phyloP scores from a whole-genome alignment of 2,888 invertebrate genomes.

The Orchesellides sinensis region DNA sequence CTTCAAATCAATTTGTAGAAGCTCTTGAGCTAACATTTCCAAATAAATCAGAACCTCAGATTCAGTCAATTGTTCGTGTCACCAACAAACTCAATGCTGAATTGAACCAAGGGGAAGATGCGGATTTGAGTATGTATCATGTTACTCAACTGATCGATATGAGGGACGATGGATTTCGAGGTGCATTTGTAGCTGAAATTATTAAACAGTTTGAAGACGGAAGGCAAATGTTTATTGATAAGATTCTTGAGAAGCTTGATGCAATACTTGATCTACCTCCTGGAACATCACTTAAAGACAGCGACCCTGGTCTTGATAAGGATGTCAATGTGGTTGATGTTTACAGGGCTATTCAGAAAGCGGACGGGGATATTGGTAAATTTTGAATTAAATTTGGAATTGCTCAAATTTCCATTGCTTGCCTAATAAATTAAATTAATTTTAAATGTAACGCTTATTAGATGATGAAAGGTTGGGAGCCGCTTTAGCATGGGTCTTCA shows the following conservation, averaged over 20 bases:
- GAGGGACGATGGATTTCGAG: constrained; percentile 23
- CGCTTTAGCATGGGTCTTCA: constrained; percentile 21
- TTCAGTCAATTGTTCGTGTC: constrained; percentile 14
- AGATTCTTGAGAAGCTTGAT: constrained; percentile 1
- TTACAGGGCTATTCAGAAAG: background rate
- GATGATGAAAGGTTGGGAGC: background rate
- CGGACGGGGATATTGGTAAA: background rate
- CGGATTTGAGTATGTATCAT: constrained; percentile 14
- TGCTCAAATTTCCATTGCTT: too few relatives aligned
- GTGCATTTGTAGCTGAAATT: constrained; percentile 4
- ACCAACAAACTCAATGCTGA: constrained; percentile 23
- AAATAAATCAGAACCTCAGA: background rate
- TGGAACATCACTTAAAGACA: background rate
- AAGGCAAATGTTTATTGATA: background rate
- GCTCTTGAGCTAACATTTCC: constrained; percentile 13
- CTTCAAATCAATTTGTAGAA: background rate
- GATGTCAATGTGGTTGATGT: background rate
- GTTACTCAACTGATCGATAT: constrained; percentile 15
- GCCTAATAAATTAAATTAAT: background rate
- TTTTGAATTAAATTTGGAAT: too few relatives aligned
- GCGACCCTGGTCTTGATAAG: background rate
- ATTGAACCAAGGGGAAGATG: background rate
- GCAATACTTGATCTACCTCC: background rate
- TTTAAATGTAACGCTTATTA: background rate
- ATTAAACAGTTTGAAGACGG: constrained; percentile 14